Conservation (phyloP, 1,140 invertebrate species). For the Bacillus rossius region DNA sequence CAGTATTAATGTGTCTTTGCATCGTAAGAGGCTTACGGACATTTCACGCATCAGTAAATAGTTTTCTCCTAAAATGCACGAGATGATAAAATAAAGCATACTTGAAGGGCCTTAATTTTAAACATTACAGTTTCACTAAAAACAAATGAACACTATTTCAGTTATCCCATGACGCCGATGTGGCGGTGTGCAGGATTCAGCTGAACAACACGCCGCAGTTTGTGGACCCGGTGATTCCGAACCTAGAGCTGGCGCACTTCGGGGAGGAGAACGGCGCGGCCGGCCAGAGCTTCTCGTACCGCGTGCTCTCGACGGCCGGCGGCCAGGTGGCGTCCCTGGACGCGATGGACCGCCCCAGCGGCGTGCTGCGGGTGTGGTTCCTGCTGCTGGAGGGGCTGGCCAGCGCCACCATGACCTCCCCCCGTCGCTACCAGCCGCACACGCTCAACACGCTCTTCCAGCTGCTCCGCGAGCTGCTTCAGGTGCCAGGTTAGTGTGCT, state of each 20-base stretch:
- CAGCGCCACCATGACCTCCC: constrained; percentile 72
- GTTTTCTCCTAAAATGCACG: background rate
- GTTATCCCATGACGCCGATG: constrained; percentile 12
- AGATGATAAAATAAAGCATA: background rate
- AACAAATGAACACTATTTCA: constrained; percentile 7
- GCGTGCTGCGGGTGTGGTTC: constrained; percentile 88
- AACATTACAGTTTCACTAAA: no score
- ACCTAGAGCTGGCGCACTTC: constrained; percentile 58
- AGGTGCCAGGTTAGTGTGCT: constrained; percentile 57
- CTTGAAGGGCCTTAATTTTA: background rate
- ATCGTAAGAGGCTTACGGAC: background rate
- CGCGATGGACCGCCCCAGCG: constrained; percentile 73
- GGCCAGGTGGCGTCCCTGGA: constrained; percentile 45
- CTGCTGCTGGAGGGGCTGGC: constrained; percentile 84
- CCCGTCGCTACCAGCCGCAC: constrained; percentile 77
- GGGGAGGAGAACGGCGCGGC: constrained; percentile 16
- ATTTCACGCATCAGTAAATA: background rate
- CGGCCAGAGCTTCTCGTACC: constrained; percentile 16
- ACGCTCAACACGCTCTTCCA: constrained; percentile 83
- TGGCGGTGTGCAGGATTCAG: constrained; percentile 56
- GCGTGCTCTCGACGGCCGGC: constrained; percentile 10
- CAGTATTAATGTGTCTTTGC: background rate
- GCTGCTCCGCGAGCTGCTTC: constrained; percentile 66
- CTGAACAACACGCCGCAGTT: constrained; percentile 68
- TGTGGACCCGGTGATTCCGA: constrained; percentile 82